phyloP scores from a whole-genome alignment of 2,888 invertebrate species.

The Helicoverpa assulta region DNA sequence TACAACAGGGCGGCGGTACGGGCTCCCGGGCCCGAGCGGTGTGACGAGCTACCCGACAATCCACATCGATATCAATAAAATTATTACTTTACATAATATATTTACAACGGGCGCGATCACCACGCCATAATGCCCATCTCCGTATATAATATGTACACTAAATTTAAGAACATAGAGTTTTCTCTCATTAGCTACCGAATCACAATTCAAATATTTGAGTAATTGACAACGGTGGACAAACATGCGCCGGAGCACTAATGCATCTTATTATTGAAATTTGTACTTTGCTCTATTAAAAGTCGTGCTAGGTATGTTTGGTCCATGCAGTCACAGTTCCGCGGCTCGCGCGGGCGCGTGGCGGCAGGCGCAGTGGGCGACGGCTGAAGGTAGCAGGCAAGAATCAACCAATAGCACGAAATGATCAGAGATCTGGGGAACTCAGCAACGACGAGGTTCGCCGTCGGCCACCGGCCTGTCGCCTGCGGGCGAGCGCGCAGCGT shows the following conservation, averaged over 20 bases:
- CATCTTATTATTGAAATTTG: slow-evolving; percentile 89
- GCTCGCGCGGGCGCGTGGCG: slow-evolving; percentile 54
- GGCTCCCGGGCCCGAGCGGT: slow-evolving; percentile 58
- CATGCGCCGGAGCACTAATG: slow-evolving; percentile 88
- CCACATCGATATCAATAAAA: slow-evolving; percentile 84
- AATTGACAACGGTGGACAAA: slow-evolving; percentile 90
- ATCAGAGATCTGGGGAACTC: slow-evolving; percentile 8
- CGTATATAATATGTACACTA: slow-evolving; percentile 89
- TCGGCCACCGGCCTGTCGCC: slow-evolving; percentile 66
- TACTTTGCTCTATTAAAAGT: slow-evolving; percentile 87
- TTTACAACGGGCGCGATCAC: slow-evolving; percentile 86
- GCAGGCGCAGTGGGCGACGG: slow-evolving; percentile 31
- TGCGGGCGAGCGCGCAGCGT: slow-evolving; percentile 43
- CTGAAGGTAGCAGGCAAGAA: slow-evolving; percentile 1
- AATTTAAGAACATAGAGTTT: slow-evolving; percentile 89
- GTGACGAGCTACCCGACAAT: slow-evolving; percentile 68
- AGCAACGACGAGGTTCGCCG: slow-evolving; percentile 10
- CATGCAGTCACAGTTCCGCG: slow-evolving; percentile 82
- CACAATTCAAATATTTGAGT: slow-evolving; percentile 90
- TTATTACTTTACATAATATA: slow-evolving; percentile 88
- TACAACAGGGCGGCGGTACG: slow-evolving; percentile 74
- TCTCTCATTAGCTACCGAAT: slow-evolving; percentile 90
- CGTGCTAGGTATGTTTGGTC: slow-evolving; percentile 89
- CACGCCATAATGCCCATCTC: slow-evolving; percentile 89
- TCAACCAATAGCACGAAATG: slow-evolving; percentile 31